A percentile compares a stretch with the other conserved stretches of the same genome.
phyloP scores from a whole-genome alignment of 2,113 vertebrate species.

The Peromyscus polionotus region DNA sequence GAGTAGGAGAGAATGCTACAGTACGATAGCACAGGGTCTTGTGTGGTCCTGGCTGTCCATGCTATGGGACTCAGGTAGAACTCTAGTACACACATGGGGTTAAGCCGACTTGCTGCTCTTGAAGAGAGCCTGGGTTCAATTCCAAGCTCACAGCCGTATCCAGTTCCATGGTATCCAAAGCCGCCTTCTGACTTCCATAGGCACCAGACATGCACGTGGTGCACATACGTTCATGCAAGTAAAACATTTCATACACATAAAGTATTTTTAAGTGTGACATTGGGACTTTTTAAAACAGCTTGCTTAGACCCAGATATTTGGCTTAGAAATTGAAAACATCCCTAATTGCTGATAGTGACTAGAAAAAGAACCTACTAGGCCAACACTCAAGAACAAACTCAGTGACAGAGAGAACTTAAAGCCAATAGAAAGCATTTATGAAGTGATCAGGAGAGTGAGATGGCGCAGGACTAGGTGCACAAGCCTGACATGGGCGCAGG shows the following conservation, averaged over 20 bases:
- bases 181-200: background rate
- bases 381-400: background rate
- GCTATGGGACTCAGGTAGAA: background rate
- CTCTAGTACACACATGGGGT: background rate
- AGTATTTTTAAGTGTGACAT: background rate
- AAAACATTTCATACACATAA: background rate
- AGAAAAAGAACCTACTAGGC: background rate
- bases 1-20: background rate
- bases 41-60: background rate
- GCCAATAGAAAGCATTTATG: background rate
- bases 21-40: background rate
- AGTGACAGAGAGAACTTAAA: background rate
- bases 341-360: background rate
- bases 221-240: background rate
- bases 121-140: background rate
- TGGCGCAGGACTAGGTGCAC: background rate
- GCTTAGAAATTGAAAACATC: slow-evolving; percentile 41
- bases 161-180: background rate
- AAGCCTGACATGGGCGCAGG: background rate
- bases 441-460: background rate
- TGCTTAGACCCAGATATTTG: background rate
- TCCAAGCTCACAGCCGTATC: background rate
- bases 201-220: background rate
- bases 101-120: background rate
- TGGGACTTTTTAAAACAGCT: slow-evolving; percentile 18